Conservation (phyloP, 2,113 vertebrate genomes). For the Spizaetus ornatus region DNA sequence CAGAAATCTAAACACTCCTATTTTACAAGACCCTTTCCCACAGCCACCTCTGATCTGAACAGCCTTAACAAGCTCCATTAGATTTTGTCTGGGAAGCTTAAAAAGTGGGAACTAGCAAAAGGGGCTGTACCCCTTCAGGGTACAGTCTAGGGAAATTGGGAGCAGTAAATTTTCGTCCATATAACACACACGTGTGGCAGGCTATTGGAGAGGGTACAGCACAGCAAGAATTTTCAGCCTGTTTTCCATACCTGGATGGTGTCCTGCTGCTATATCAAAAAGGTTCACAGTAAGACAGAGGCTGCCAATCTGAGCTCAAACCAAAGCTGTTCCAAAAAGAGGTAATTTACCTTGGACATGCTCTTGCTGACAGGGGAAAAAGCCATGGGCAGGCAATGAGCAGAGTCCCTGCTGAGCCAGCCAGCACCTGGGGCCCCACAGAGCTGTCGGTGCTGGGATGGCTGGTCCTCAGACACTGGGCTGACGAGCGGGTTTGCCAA, state of each 20-base stretch:
- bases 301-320: background rate
- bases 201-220: background rate
- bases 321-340: background rate
- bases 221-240: background rate
- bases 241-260: background rate
- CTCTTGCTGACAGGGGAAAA: conserved; percentile 10
- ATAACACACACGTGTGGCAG: accelerated
- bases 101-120: background rate
- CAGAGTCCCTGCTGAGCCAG: background rate
- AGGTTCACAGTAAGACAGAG: background rate
- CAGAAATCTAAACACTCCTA: background rate
- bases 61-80: background rate
- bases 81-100: background rate
- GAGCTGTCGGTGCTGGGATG: background rate
- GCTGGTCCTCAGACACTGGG: background rate
- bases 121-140: background rate
- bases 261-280: background rate
- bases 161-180: background rate
- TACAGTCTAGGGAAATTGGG: background rate
- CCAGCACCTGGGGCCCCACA: background rate
- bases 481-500: background rate
- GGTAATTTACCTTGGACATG: background rate
- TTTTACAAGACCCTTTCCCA: background rate
- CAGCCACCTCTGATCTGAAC: accelerated
- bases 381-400: background rate